A percentile compares a stretch with the other conserved stretches of the same genome.
phyloP scores from a whole-genome alignment of 2,888 invertebrate species.

The Euclidia mi region DNA sequence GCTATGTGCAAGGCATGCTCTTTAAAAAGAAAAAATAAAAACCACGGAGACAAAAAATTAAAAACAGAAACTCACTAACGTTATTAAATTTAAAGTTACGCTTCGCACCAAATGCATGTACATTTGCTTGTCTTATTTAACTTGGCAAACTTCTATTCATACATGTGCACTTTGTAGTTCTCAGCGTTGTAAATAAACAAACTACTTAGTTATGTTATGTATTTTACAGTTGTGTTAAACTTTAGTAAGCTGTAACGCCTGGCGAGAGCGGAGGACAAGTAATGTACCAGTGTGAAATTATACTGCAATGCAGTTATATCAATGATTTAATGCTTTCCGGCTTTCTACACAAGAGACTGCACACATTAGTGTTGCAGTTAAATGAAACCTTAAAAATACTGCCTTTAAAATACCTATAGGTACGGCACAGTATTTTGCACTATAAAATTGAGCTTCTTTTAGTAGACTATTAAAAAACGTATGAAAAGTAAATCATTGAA shows the following conservation, averaged over 20 bases:
- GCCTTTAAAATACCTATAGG: no score
- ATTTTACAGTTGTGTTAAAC: constrained; percentile 17
- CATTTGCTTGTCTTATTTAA: not conserved
- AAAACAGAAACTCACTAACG: no score
- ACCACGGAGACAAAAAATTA: no score
- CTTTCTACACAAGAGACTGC: constrained; percentile 1
- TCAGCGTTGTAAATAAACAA: constrained; percentile 14
- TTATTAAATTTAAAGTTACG: no score
- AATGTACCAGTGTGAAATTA: constrained; percentile 37
- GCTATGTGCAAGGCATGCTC: no score
- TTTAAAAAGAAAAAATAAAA: no score
- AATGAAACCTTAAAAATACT: no score
- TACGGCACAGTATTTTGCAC: no score
- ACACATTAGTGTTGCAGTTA: no score
- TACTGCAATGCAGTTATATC: constrained; percentile 51
- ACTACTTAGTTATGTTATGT: constrained; percentile 19
- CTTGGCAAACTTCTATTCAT: not conserved
- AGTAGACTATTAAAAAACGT: no score
- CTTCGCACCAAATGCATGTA: not conserved
- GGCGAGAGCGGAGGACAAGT: constrained; percentile 17
- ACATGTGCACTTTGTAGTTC: constrained; percentile 12
- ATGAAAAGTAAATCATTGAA: no score
- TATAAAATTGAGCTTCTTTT: no score
- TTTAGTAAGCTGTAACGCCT: constrained; percentile 16
- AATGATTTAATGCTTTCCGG: constrained; percentile 30